phyloP scores from a whole-genome alignment of 2,888 invertebrate species.

The Eledona agricola region DNA sequence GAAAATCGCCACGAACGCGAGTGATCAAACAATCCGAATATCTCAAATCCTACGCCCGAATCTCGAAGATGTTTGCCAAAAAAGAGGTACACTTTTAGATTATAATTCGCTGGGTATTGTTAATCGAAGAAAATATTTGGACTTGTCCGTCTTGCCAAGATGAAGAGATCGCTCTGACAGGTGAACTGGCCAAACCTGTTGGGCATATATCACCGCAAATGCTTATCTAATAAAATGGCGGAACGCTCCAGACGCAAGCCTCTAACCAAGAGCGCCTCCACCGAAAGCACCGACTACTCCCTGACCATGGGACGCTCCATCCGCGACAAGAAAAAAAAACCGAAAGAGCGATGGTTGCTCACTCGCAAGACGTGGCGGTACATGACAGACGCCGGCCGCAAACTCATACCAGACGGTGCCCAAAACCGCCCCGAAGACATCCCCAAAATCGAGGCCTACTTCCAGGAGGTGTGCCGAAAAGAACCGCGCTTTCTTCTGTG shows the following conservation, averaged over 20 bases:
- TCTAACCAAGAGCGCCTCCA: slow-evolving; percentile 61
- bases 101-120: slow-evolving; percentile 45
- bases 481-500: slow-evolving; percentile 83
- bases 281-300: slow-evolving; percentile 62
- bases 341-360: slow-evolving; percentile 85
- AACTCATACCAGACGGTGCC: slow-evolving; percentile 83
- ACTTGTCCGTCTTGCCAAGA: slow-evolving; percentile 11
- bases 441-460: slow-evolving; percentile 83
- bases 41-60: slow-evolving; percentile 42
- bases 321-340: slow-evolving; percentile 67
- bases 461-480: slow-evolving; percentile 81
- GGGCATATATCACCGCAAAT: slow-evolving; percentile 29
- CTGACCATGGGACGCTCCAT: slow-evolving; percentile 67
- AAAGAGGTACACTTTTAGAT: slow-evolving; percentile 46
- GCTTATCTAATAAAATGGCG: slow-evolving; percentile 48
- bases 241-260: slow-evolving; percentile 50
- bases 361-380: slow-evolving; percentile 91
- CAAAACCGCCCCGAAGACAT: slow-evolving; percentile 79
- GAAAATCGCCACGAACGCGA: slow-evolving; percentile 13
- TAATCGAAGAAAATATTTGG: slow-evolving; percentile 31
- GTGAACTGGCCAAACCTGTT: slow-evolving; percentile 18
- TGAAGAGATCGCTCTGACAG: slow-evolving; percentile 7
- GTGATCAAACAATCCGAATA: slow-evolving; percentile 35
- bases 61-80: slow-evolving; percentile 44
- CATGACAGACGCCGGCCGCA: slow-evolving; percentile 90